Evolutionary conservation across 2,113 vertebrate genomes (phyloP).

Genomic region (Phrynosoma blainvillii): DNA sequence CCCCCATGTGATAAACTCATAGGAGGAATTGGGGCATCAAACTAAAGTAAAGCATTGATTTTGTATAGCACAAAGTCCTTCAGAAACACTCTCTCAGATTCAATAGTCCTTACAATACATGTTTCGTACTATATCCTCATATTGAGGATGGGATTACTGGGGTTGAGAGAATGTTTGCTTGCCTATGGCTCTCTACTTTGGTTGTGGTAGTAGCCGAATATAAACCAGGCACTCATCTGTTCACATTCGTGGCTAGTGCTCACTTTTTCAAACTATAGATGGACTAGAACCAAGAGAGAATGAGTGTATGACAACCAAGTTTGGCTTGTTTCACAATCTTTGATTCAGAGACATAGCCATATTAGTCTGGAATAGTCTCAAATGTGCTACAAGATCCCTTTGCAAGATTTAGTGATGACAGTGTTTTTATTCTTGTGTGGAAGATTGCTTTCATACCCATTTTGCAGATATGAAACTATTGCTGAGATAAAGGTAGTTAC

Average conservation of each 20-base stretch:
- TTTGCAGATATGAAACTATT: neutral
- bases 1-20: no score
- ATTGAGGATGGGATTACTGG: neutral
- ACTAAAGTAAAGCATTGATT: neutral
- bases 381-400: no score
- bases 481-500: neutral
- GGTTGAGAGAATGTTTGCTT: neutral
- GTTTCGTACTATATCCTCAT: neutral
- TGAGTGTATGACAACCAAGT: neutral
- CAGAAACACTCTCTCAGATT: neutral
- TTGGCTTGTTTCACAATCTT: neutral
- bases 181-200: neutral
- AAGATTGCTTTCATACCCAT: neutral
- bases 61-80: neutral
- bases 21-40: neutral
- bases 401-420: no score
- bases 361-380: no score
- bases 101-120: neutral
- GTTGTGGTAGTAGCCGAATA: neutral
- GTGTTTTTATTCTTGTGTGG: neutral
- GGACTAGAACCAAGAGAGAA: neutral
- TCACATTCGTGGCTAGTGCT: neutral
- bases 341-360: neutral
- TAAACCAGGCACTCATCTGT: neutral
- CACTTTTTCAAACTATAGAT: neutral